Percentiles rank a stretch among this genome's conserved stretches.
These are phyloP conservation scores for Cydia splendana DNA, from an alignment of 1,140 invertebrate genomes.

Conservation along the genomic window DNA sequence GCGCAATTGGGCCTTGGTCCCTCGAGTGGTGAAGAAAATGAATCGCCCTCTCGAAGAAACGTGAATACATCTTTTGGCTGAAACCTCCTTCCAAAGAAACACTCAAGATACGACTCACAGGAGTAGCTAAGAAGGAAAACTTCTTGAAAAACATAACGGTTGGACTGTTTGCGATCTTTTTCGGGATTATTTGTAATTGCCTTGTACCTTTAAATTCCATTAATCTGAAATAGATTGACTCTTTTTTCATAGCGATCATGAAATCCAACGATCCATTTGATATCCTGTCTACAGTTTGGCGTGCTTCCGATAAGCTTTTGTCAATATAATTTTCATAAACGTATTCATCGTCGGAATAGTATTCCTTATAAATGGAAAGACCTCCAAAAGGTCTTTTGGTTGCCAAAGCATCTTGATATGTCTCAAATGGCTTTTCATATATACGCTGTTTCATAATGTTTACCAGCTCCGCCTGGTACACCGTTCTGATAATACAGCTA, in stretches of 20 bases:
- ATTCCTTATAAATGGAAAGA: slow-evolving; percentile 46
- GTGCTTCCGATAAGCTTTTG: slow-evolving; percentile 41
- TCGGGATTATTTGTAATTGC: slow-evolving; percentile 55
- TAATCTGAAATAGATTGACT: slow-evolving; percentile 50
- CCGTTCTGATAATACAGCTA: slow-evolving; percentile 53
- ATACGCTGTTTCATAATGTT: slow-evolving; percentile 47
- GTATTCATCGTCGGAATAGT: slow-evolving; percentile 48
- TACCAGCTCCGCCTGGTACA: slow-evolving; percentile 57
- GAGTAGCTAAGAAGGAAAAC: slow-evolving; percentile 46
- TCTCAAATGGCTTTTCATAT: slow-evolving; percentile 45
- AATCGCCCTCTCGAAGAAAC: slow-evolving; percentile 40
- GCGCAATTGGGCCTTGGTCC: slow-evolving; percentile 20
- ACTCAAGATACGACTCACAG: slow-evolving; percentile 47
- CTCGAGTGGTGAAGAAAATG: slow-evolving; percentile 39
- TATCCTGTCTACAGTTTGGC: slow-evolving; percentile 45
- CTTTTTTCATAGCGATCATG: slow-evolving; percentile 57
- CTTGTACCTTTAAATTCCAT: slow-evolving; percentile 44
- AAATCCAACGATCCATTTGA: slow-evolving; percentile 50
- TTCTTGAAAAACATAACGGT: slow-evolving; percentile 60
- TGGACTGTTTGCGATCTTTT: slow-evolving; percentile 62
- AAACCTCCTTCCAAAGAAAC: slow-evolving; percentile 54
- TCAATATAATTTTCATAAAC: slow-evolving; percentile 52
- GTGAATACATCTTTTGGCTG: slow-evolving; percentile 42
- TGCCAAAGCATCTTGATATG: slow-evolving; percentile 45
- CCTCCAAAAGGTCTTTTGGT: slow-evolving; percentile 52